phyloP scores from a whole-genome alignment of 2,797 vertebrate species.

The Amblyopsis hoosieri region DNA sequence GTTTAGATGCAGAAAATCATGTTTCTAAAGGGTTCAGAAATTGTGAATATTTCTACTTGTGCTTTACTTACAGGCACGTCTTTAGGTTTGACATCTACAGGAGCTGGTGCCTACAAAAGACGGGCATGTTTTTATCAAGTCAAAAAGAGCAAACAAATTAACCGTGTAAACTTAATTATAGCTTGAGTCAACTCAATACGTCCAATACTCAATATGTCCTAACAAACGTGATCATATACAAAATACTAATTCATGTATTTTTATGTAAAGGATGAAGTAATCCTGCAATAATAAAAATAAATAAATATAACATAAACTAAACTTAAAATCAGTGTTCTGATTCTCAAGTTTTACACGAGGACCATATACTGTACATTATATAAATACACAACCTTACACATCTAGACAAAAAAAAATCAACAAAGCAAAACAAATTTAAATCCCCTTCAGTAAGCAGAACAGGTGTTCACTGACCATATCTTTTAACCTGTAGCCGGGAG shows the following conservation, averaged over 20 bases:
- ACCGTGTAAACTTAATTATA: background rate
- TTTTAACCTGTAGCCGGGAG: slow-evolving; percentile 78
- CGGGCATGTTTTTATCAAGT: background rate
- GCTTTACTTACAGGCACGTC: slow-evolving; percentile 63
- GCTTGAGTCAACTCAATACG: no score
- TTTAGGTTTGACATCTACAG: slow-evolving; percentile 58
- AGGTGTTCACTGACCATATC: slow-evolving; percentile 61
- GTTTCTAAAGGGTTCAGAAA: no score
- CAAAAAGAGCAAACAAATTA: background rate
- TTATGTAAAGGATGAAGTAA: no score
- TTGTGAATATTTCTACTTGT: no score
- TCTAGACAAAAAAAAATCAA: background rate
- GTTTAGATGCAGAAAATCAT: no score
- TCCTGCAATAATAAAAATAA: background rate
- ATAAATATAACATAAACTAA: background rate
- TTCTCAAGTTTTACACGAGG: background rate
- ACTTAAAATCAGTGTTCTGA: background rate
- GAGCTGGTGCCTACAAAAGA: slow-evolving; percentile 47
- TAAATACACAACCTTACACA: background rate
- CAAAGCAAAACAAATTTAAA: background rate
- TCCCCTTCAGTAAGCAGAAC: background rate
- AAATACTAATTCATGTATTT: no score
- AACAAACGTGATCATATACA: no score
- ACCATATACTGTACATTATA: background rate
- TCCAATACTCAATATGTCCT: no score